Evolutionary conservation across 2,797 vertebrate genomes (phyloP), one percentile per base, ranked within the genome.

Genomic region (Echeneis naucrates): DNA sequence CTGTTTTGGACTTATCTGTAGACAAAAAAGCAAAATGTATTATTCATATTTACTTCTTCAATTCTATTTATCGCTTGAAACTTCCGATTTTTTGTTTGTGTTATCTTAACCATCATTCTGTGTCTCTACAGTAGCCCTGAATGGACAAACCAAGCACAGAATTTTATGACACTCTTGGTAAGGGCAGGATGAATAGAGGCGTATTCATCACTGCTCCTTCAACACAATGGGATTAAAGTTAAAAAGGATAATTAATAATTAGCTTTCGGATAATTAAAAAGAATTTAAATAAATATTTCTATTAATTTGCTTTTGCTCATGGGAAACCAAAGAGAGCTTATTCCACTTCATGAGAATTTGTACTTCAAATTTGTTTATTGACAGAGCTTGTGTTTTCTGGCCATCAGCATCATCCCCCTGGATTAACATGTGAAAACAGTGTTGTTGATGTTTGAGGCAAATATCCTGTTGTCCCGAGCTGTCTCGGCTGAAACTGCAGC

Each of bases 401-500:
- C 42, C 44, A 26, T n/a, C 38, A 50, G 62, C 70, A 38, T 44
- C 53, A n/a, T 83, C 55, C 47, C 58, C 23, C 17, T 30, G 76
- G 75, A 83, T 86, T 84, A 74, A 63, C 54, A 77, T 71, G 52
- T 73, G 24, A 76, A 83, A 87, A 86, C 68, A 88, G 1, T 64
- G 48, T 17, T 66, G 68, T 32, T 82, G 74, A 87, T 80, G 77
- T 71, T 81, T 77, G 62, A 84, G 30, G 56, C 33, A 81, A 81
- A 86, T 74, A 68, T 89, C 78, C 81, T 73, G 65, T 70, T 17
- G 33, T 44, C 45, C n/a, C 8, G 19, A 13, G 40, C 61, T 45
- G 66, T 64, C 61, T 48, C 26, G 9, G 26, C 48, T 38, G n/a
- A n/a, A n/a, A n/a, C n/a, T 30, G 8, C 2, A 50, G 7, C 38